Evolutionary conservation across 2,888 invertebrate species (phyloP).

Genomic region (Tuberolachnus salignus): DNA sequence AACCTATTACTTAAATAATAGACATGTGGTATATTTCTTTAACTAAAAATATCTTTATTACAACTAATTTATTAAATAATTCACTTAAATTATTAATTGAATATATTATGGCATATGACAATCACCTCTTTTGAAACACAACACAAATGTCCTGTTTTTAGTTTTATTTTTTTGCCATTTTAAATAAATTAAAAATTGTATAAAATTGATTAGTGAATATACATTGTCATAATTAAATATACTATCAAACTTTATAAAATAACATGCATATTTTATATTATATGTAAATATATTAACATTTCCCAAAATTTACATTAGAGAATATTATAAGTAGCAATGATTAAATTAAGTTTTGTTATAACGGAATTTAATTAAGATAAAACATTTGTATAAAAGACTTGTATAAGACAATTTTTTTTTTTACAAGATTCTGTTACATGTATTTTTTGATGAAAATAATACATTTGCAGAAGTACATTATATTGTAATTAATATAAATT

Average conservation of each 20-base stretch:
- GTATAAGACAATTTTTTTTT: neutral
- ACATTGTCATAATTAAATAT: neutral
- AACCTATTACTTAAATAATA: neutral
- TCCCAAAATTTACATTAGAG: neutral
- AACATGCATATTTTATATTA: conserved; percentile 18
- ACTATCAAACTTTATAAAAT: neutral
- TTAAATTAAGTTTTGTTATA: conserved; percentile 8
- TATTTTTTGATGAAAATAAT: neutral
- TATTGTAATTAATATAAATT: neutral
- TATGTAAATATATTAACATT: neutral
- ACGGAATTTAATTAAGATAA: neutral
- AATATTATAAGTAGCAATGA: conserved; percentile 3
- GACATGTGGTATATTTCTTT: neutral
- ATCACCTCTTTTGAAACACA: neutral
- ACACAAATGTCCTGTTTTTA: neutral
- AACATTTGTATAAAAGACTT: neutral
- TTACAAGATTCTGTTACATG: neutral
- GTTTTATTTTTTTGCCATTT: neutral
- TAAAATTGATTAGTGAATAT: neutral
- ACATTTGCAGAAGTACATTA: neutral
- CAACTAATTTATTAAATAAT: too few species aligned
- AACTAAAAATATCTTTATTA: too few species aligned
- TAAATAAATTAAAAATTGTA: neutral
- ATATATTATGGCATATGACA: neutral
- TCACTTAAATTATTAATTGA: neutral